Conservation (phyloP, 2,888 invertebrate species). For the Baronia brevicornis region DNA sequence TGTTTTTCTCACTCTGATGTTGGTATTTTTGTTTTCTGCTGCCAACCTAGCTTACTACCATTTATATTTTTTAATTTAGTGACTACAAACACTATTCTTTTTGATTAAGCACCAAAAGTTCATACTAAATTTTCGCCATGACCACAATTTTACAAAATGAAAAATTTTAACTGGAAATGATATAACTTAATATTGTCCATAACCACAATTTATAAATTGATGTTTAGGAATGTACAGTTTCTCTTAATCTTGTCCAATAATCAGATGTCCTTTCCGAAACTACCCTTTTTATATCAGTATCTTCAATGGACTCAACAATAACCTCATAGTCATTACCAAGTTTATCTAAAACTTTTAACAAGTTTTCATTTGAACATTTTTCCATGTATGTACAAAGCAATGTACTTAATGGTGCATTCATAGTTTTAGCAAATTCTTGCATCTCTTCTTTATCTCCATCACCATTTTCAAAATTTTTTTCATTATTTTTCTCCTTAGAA, state of each 20-base stretch:
- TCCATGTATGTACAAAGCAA: slow-evolving; percentile 48
- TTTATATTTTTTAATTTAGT: too few species aligned
- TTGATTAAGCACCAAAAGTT: too few species aligned
- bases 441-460: slow-evolving; percentile 42
- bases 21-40: too few species aligned
- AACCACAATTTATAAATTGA: slow-evolving; percentile 3
- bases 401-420: slow-evolving; percentile 39
- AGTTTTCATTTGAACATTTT: slow-evolving; percentile 41
- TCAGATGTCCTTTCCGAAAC: slow-evolving; percentile 39
- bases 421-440: slow-evolving; percentile 36
- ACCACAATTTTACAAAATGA: too few species aligned
- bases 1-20: too few species aligned
- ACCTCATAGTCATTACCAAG: slow-evolving; percentile 42
- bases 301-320: slow-evolving; percentile 35
- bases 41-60: too few species aligned
- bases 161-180: slow-evolving; percentile 2
- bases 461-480: slow-evolving; percentile 40
- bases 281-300: slow-evolving; percentile 29
- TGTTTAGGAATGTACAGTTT: slow-evolving; percentile 41
- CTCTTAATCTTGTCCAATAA: slow-evolving; percentile 46
- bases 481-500: slow-evolving; percentile 36
- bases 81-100: too few species aligned
- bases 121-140: too few species aligned
- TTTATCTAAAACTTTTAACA: slow-evolving; percentile 39
- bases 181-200: too few species aligned